Conservation (phyloP, 2,888 invertebrate genomes). For the Antitype chi region DNA sequence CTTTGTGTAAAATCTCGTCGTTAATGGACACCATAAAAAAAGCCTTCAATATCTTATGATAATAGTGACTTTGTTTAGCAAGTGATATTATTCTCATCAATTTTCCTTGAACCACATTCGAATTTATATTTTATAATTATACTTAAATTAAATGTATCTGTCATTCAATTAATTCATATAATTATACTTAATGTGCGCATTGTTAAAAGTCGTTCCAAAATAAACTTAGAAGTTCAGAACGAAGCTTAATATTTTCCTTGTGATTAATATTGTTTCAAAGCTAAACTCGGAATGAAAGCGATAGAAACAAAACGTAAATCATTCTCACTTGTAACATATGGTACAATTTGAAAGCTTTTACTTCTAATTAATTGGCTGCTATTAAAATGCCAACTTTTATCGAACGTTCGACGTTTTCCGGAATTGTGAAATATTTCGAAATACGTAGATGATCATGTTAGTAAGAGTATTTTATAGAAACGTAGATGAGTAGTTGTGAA, state of each 20-base stretch:
- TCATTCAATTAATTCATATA: neutral
- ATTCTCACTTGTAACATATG: conserved; percentile 33
- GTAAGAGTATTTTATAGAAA: neutral
- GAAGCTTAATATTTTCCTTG: conserved; percentile 3
- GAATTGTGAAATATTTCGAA: neutral
- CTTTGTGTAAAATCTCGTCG: neutral
- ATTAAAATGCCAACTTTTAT: conserved; percentile 14
- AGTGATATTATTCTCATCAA: neutral
- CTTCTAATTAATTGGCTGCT: conserved; percentile 26
- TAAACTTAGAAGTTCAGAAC: neutral
- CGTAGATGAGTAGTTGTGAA: neutral
- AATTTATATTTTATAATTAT: neutral
- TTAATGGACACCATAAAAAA: conserved; percentile 3
- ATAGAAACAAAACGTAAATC: conserved; percentile 31
- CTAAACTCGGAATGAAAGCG: conserved; percentile 16
- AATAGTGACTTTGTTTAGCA: conserved; percentile 1
- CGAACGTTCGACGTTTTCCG: neutral
- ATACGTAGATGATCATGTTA: neutral
- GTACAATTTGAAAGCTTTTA: conserved; percentile 36
- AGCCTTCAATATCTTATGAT: conserved; percentile 4
- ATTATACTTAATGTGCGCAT: neutral
- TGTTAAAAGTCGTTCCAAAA: conserved; percentile 4
- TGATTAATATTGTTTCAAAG: conserved; percentile 33
- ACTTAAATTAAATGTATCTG: neutral
- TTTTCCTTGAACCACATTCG: neutral